Conservation (phyloP, 2,113 vertebrate species). For the Suncus etruscus region DNA sequence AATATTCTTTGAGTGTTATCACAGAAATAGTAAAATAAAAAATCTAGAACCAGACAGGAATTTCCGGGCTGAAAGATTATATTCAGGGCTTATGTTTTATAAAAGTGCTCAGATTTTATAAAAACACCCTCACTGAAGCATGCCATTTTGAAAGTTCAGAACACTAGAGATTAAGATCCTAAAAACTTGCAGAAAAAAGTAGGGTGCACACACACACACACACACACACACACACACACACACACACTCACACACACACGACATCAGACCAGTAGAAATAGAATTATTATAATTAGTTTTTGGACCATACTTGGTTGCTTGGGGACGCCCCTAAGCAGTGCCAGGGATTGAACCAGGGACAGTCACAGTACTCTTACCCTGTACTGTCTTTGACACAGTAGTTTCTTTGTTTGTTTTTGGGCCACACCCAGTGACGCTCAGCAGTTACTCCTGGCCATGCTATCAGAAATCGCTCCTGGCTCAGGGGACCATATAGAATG, state of each 20-base stretch:
- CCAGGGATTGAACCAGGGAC: too few species aligned
- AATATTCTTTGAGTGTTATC: not conserved
- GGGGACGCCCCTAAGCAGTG: too few species aligned
- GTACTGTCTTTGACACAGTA: too few species aligned
- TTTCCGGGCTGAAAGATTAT: not conserved
- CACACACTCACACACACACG: not conserved
- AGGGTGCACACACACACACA: not conserved
- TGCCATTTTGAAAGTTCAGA: conserved; percentile 30
- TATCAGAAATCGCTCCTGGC: too few species aligned
- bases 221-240: too few species aligned
- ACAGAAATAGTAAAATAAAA: not conserved
- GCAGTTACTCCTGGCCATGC: too few species aligned
- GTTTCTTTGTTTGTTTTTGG: too few species aligned
- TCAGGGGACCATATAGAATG: too few species aligned
- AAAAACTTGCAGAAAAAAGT: not conserved
- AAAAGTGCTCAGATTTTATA: not conserved
- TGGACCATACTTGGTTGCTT: too few species aligned
- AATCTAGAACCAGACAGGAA: not conserved
- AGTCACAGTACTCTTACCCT: too few species aligned
- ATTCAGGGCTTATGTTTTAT: not conserved
- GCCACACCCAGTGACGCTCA: too few species aligned
- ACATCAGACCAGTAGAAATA: not conserved
- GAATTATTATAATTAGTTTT: too few species aligned
- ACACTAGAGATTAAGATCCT: not conserved
- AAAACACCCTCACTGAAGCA: not conserved